Percentiles rank a stretch among this genome's conserved stretches.
These are phyloP conservation scores for Drosophila eugracilis DNA, from an alignment of 1,140 invertebrate genomes.

Conservation along the genomic window DNA sequence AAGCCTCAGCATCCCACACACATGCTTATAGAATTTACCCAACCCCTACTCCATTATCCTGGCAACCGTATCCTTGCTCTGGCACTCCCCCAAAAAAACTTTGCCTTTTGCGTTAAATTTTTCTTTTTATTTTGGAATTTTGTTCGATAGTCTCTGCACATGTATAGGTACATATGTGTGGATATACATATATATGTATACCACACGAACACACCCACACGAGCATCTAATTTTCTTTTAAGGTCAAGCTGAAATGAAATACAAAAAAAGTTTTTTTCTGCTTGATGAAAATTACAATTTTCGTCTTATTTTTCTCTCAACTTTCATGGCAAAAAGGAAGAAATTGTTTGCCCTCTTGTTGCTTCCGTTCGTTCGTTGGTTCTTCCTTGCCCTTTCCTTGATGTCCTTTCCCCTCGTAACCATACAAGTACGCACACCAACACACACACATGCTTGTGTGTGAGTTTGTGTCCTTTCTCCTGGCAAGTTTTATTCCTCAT, in stretches of 20 bases:
- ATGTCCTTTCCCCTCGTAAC: slow-evolving; percentile 39
- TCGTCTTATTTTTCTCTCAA: slow-evolving; percentile 79
- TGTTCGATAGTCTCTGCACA: slow-evolving; percentile 65
- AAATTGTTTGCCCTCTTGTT: slow-evolving; percentile 71
- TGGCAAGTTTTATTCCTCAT: slow-evolving; percentile 58
- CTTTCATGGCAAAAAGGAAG: slow-evolving; percentile 65
- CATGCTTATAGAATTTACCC: slow-evolving; percentile 16
- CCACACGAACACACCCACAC: slow-evolving; percentile 35
- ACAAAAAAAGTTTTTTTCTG: slow-evolving; percentile 62
- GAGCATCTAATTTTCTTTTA: slow-evolving; percentile 77
- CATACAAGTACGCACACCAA: slow-evolving; percentile 55
- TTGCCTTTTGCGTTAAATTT: slow-evolving; percentile 82
- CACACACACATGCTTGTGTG: slow-evolving; percentile 17
- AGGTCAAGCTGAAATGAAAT: slow-evolving; percentile 76
- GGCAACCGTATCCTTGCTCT: slow-evolving; percentile 39
- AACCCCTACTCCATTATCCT: slow-evolving; percentile 12
- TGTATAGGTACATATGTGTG: slow-evolving; percentile 19
- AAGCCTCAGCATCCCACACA: slow-evolving; percentile 23
- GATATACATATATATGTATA: slow-evolving; percentile 8
- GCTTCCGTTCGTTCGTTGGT: slow-evolving; percentile 56
- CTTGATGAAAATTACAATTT: slow-evolving; percentile 83
- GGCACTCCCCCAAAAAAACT: slow-evolving; percentile 56
- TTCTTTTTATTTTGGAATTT: slow-evolving; percentile 84
- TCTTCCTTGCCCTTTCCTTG: slow-evolving; percentile 24
- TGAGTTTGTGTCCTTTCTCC: slow-evolving; percentile 21